Conservation (phyloP, 2,113 vertebrate species). For the Petrocephalus microphthalmus region DNA sequence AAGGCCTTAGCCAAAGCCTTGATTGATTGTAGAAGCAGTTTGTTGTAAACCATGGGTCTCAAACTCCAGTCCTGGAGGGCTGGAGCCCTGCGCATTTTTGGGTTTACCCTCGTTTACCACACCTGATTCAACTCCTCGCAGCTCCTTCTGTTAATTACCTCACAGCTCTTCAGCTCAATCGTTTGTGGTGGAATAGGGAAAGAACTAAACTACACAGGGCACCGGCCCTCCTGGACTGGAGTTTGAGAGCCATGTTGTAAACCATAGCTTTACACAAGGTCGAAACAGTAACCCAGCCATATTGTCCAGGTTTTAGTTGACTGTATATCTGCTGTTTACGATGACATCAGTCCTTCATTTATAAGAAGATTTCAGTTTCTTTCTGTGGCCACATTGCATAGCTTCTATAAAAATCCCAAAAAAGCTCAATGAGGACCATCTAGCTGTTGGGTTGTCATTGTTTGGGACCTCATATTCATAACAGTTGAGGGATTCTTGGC, state of each 20-base stretch:
- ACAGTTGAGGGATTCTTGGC: constrained; percentile 14
- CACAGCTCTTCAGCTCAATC: no score
- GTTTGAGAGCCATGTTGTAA: no score
- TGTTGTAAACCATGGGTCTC: background rate
- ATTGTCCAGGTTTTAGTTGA: background rate
- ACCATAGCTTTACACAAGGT: background rate
- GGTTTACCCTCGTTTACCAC: no score
- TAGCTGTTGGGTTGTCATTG: no score
- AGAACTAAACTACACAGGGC: no score
- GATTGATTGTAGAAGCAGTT: background rate
- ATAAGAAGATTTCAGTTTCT: background rate
- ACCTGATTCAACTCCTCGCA: no score
- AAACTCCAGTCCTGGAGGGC: no score
- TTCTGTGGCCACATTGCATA: background rate
- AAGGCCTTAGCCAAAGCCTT: background rate
- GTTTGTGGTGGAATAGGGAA: no score
- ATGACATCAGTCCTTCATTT: background rate
- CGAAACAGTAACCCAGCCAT: background rate
- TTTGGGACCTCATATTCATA: background rate
- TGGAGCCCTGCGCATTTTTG: no score
- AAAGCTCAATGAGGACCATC: background rate
- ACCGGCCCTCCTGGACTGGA: no score
- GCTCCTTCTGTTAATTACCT: no score
- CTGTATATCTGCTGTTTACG: background rate
- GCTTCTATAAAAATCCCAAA: background rate